Conservation (phyloP, 2,797 vertebrate species). For the Sarcoramphus papa region DNA sequence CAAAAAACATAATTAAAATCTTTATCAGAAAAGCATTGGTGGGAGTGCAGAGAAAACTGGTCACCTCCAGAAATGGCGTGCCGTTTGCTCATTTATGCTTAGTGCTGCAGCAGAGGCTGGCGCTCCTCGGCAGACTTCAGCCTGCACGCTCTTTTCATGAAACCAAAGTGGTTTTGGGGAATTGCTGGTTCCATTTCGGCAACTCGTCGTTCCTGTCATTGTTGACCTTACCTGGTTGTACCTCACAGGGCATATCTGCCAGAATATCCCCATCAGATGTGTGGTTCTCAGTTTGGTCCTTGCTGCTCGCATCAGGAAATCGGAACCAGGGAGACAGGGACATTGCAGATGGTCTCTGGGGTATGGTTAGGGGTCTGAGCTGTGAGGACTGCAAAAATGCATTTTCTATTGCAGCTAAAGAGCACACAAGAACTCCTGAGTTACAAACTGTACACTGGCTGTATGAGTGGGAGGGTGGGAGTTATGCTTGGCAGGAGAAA, state of each 20-base stretch:
- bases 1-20: background rate
- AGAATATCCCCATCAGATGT: fast-evolving
- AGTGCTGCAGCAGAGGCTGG: background rate
- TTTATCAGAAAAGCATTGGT: background rate
- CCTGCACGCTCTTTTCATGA: background rate
- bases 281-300: background rate
- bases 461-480: background rate
- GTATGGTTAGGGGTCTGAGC: background rate
- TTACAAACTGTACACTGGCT: background rate
- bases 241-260: background rate
- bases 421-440: background rate
- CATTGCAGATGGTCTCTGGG: background rate
- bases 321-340: background rate
- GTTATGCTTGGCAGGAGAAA: background rate
- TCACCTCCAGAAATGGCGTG: background rate
- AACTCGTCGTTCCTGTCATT: background rate
- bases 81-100: background rate
- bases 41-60: background rate
- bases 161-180: background rate
- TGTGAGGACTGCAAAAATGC: background rate
- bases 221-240: background rate
- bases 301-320: fast-evolving
- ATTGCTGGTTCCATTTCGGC: background rate
- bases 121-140: background rate
- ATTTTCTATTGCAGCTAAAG: background rate